These are phyloP conservation scores for Brachionus asplanchnoidis DNA, from an alignment of 1,140 invertebrate species.

Conservation along the genomic window DNA sequence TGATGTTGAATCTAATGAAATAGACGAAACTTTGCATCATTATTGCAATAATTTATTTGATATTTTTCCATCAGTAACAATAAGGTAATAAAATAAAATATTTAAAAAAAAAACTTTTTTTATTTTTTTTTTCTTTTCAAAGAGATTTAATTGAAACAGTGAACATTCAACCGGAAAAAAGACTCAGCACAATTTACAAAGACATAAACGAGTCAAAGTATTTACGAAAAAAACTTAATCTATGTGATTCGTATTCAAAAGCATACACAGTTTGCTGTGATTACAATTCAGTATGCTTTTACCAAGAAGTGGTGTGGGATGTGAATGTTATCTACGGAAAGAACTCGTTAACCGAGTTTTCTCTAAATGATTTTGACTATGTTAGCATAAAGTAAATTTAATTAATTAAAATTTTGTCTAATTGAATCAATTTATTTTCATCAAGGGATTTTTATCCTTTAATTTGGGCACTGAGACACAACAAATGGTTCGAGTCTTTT, in stretches of 20 bases:
- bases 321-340: slow-evolving; percentile 38
- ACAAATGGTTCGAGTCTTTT: slow-evolving; percentile 39
- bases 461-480: slow-evolving; percentile 7
- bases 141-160: slow-evolving; percentile 33
- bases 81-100: neutral
- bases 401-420: no score
- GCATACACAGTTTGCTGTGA: slow-evolving; percentile 32
- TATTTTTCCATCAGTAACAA: slow-evolving; percentile 10
- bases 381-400: neutral
- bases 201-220: neutral
- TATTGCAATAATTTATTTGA: slow-evolving; percentile 32
- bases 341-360: slow-evolving; percentile 38
- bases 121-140: neutral
- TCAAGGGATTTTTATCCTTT: slow-evolving; percentile 6
- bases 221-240: neutral
- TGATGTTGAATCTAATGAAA: neutral
- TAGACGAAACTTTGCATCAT: neutral
- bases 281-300: neutral
- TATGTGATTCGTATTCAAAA: slow-evolving; percentile 35
- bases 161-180: slow-evolving; percentile 27
- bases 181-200: neutral
- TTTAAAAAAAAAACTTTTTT: neutral
- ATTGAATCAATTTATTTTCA: neutral
- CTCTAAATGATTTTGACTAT: slow-evolving; percentile 37
- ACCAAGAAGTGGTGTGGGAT: slow-evolving; percentile 39